Conservation (phyloP, 2,888 invertebrate species). For the Spatulosminthurus flaviceps region DNA sequence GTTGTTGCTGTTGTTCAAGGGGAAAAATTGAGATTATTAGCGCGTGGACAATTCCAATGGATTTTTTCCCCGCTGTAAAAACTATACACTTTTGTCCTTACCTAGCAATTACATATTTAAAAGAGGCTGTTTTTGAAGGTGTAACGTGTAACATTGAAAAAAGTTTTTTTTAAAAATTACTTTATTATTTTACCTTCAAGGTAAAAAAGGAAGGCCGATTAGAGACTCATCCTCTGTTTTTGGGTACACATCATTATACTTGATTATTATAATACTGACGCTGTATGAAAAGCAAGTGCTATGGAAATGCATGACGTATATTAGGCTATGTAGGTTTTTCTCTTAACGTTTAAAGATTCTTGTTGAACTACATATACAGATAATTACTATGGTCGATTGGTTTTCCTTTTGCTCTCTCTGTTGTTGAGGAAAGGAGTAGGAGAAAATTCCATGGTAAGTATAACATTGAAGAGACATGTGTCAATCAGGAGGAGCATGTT, state of each 20-base stretch:
- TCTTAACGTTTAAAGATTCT: background rate
- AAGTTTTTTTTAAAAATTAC: background rate
- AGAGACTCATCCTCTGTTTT: background rate
- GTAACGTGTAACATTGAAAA: background rate
- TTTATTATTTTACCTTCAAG: background rate
- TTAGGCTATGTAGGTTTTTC: background rate
- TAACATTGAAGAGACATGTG: constrained; percentile 41
- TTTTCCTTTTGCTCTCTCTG: constrained; percentile 14
- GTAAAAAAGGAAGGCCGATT: background rate
- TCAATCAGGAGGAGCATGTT: constrained; percentile 38
- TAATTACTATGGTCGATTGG: constrained; percentile 30
- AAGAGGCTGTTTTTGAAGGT: background rate
- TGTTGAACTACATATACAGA: constrained; percentile 28
- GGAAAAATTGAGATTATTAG: constrained; percentile 5
- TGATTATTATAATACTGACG: no score
- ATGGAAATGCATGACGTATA: background rate
- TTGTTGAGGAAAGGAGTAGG: constrained; percentile 2
- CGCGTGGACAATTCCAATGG: no score
- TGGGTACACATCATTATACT: background rate
- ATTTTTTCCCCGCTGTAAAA: background rate
- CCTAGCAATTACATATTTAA: constrained; percentile 18
- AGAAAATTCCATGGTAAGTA: constrained; percentile 44
- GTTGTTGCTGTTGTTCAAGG: no score
- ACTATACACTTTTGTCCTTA: background rate
- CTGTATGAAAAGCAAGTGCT: background rate